Percentiles rank a stretch among this genome's conserved stretches.
phyloP scores from a whole-genome alignment of 2,888 invertebrate species.

The Cremastinae sp. region DNA sequence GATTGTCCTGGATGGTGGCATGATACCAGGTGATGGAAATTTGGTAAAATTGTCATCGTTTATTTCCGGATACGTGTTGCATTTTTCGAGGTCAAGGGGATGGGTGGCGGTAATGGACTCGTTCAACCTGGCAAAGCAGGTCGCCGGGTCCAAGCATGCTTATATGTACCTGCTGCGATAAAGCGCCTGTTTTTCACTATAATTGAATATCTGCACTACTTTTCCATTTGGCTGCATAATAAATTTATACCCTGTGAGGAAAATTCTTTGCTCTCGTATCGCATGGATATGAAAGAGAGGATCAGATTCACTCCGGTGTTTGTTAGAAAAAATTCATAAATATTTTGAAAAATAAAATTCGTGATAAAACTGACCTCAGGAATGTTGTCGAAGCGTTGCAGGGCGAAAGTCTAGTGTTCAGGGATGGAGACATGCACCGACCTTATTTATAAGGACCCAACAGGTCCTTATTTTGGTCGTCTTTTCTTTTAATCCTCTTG shows the following conservation, averaged over 20 bases:
- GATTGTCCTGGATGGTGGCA: too few relatives aligned
- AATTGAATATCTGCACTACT: too few relatives aligned
- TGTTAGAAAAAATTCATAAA: not conserved
- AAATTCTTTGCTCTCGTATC: too few relatives aligned
- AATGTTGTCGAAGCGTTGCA: slow-evolving; percentile 72
- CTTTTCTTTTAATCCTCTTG: slow-evolving; percentile 8
- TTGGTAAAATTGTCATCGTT: not conserved
- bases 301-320: too few relatives aligned
- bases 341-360: not conserved
- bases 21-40: too few relatives aligned
- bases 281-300: too few relatives aligned
- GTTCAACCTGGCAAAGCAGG: slow-evolving; percentile 53
- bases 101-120: slow-evolving; percentile 54
- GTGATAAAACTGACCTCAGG: slow-evolving; percentile 74
- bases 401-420: slow-evolving; percentile 68
- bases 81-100: slow-evolving; percentile 28
- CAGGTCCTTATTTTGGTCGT: slow-evolving; percentile 63
- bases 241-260: too few relatives aligned
- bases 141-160: slow-evolving; percentile 29
- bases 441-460: slow-evolving; percentile 68
- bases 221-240: too few relatives aligned
- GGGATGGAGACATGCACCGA: slow-evolving; percentile 73
- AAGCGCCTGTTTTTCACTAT: not conserved
- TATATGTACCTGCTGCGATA: not conserved
- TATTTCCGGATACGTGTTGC: slow-evolving; percentile 3